Evolutionary conservation across 1,140 invertebrate species (phyloP), one percentile per base, ranked within the genome.

Genomic region (Drosophila equinoxialis): DNA sequence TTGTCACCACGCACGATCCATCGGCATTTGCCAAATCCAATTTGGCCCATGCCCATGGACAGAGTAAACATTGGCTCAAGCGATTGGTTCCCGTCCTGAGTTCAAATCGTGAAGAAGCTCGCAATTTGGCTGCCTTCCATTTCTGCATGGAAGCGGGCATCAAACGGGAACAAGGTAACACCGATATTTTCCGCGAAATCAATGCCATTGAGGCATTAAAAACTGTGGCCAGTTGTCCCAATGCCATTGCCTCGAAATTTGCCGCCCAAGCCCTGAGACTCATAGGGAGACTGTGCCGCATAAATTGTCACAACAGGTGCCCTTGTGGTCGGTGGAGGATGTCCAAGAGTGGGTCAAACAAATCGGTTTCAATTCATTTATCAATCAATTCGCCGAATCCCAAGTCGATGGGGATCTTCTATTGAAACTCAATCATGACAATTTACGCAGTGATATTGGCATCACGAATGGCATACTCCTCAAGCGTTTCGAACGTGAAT

Each of bases 91-190:
- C 98, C 0, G 97, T 99, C n/a, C 92, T 99, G 3, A 97, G 96
- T 80, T 99, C 98, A 14, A 98, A 99, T 91, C 93, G 98, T 63
- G 97, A 98, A 90, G 98, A 99, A 92, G 98, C 99, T 0, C 94
- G 98, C 74, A 99, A 98, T 90, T 92, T 99, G 62, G 98, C 99
- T 0, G 98, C 98, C 30, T 99, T 99, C 92, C 99, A 99, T 92
- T 99, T 99, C 92, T 99, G 98, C 85, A 99, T 99, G 98, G 99
- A 99, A 92, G 98, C 99, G 2, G 97, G 97, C 10, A 99, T 99
- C 41, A 99, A 99, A 90, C 96, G 98, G 81, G 96, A 98, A 79
- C 98, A 99, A 93, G 97, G 97, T 11, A 98, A 98, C 71, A 97
- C 98, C 0, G 96, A 97, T 92, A 96, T 99, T 80, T 99, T 99